Evolutionary conservation across 2,888 invertebrate species (phyloP).

Genomic region (Philopedon plagiatum): DNA sequence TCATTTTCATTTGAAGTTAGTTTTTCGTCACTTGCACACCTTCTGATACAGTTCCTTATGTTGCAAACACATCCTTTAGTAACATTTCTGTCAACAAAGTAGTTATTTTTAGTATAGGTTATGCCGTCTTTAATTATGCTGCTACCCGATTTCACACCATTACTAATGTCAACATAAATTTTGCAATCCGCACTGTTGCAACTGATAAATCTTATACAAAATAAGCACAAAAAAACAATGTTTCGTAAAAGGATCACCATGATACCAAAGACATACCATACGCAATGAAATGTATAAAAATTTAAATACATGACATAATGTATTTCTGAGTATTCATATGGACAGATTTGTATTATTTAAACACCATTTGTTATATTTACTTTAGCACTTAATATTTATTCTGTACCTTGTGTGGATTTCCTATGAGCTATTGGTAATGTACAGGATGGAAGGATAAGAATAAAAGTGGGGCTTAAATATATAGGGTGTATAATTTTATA

Average conservation of each 20-base stretch:
- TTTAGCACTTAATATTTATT: not conserved
- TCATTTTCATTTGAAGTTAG: not conserved
- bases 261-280: not conserved
- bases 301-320: no score
- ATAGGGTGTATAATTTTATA: not conserved
- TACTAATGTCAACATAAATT: constrained; percentile 52
- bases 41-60: constrained; percentile 52
- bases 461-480: not conserved
- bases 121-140: constrained; percentile 52
- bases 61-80: constrained; percentile 53
- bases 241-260: no score
- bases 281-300: no score
- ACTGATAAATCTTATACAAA: not conserved
- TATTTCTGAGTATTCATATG: not conserved
- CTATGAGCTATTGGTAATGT: not conserved
- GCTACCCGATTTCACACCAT: constrained; percentile 48
- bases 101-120: constrained; percentile 50
- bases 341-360: not conserved
- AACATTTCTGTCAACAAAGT: constrained; percentile 30
- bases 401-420: not conserved
- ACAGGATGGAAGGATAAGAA: not conserved
- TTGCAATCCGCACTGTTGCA: constrained; percentile 34
- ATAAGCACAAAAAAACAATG: no score
- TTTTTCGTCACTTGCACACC: constrained; percentile 45
- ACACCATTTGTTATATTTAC: not conserved